Conservation (phyloP, 2,113 vertebrate species). For the Hystrix cristata region DNA sequence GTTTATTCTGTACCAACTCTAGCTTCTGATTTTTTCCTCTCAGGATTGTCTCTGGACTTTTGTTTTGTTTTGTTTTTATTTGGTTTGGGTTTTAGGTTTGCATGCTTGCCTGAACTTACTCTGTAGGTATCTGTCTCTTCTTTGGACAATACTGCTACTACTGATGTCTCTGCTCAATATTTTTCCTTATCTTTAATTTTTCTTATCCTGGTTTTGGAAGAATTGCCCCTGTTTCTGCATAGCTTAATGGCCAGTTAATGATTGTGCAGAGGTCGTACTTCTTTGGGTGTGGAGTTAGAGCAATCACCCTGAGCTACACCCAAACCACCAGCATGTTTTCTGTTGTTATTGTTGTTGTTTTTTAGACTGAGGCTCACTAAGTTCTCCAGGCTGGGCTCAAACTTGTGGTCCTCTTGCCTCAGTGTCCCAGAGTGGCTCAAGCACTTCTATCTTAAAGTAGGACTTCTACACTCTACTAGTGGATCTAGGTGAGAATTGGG, state of each 20-base stretch:
- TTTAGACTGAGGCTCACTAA: not conserved
- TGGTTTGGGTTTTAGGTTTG: not conserved
- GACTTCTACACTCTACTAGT: not conserved
- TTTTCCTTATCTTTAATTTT: not conserved
- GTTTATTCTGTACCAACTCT: not conserved
- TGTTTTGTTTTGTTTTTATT: not conserved
- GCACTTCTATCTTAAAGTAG: not conserved
- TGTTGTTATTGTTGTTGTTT: not conserved
- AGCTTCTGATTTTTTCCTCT: slow-evolving; percentile 3
- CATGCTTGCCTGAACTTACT: not conserved
- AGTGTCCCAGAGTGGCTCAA: not conserved
- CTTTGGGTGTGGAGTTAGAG: not conserved
- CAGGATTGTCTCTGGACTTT: not conserved
- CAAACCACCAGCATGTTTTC: not conserved
- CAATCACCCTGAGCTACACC: not conserved
- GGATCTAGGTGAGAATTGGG: not conserved
- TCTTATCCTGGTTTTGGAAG: not conserved
- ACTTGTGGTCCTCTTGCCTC: not conserved
- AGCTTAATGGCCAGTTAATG: not conserved
- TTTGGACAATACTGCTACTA: not conserved
- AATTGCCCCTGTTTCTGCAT: not conserved
- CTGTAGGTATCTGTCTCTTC: not conserved
- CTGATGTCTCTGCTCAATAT: not conserved
- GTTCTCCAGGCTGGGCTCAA: not conserved
- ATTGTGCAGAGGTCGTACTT: not conserved